Conservation (phyloP, 2,888 invertebrate species). For the Tubiluchus corallicola region DNA sequence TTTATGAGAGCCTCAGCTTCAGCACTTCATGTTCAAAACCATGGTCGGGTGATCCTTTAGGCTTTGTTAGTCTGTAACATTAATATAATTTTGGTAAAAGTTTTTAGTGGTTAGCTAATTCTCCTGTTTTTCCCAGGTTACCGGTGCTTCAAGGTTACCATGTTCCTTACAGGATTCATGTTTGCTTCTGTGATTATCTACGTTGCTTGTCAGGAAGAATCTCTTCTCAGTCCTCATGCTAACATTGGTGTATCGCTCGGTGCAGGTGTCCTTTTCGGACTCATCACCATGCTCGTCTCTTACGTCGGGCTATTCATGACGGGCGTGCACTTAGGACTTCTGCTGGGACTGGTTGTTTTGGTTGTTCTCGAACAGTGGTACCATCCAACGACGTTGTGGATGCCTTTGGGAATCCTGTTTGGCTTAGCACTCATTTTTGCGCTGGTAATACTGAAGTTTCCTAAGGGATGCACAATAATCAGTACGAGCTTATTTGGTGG, state of each 20-base stretch:
- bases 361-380: conserved; percentile 38
- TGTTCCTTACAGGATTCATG: conserved; percentile 70
- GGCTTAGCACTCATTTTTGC: conserved; percentile 48
- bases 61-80: no score
- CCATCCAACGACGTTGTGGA: conserved; percentile 43
- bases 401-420: conserved; percentile 46
- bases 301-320: conserved; percentile 63
- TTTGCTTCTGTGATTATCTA: conserved; percentile 64
- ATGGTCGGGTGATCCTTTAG: no score
- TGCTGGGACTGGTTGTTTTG: conserved; percentile 23
- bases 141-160: conserved; percentile 65
- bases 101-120: no score
- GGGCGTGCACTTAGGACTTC: conserved; percentile 53
- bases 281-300: conserved; percentile 60
- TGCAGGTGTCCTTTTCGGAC: conserved; percentile 53
- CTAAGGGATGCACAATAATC: conserved; percentile 48
- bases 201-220: conserved; percentile 57
- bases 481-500: conserved; percentile 58
- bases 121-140: conserved; percentile 47
- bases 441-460: conserved; percentile 50
- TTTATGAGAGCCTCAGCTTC: no score
- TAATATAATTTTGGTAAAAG: no score
- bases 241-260: conserved; percentile 49
- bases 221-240: conserved; percentile 44
- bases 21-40: no score